Conservation (phyloP, 2,113 vertebrate species). For the Scortum barcoo region DNA sequence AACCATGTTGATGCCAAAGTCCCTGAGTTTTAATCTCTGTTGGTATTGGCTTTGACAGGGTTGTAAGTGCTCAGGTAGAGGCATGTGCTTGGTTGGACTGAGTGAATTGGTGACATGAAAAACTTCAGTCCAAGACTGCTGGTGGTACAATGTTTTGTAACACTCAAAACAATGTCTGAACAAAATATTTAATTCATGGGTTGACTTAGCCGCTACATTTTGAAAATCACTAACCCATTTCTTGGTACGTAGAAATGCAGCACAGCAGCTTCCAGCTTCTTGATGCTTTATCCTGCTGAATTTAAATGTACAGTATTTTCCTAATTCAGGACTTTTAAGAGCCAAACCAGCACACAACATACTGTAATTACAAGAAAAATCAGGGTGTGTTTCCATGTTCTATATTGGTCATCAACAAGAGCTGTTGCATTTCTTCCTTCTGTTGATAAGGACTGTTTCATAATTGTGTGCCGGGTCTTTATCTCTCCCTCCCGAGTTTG, state of each 20-base stretch:
- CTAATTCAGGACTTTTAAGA: neutral
- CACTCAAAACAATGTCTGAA: neutral
- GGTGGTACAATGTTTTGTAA: neutral
- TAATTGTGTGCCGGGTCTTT: neutral
- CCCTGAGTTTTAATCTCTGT: neutral
- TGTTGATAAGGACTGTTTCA: too few relatives aligned
- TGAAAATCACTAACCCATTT: neutral
- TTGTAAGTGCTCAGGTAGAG: neutral
- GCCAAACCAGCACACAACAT: neutral
- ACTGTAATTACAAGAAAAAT: slow-evolving; percentile 9
- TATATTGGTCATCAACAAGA: too few relatives aligned
- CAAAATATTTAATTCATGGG: slow-evolving; percentile 12
- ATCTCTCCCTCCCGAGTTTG: slow-evolving; percentile 5
- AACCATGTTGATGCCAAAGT: neutral
- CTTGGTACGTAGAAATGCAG: neutral
- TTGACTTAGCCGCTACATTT: neutral
- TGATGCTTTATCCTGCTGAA: neutral
- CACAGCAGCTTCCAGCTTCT: neutral
- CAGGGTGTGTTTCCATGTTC: too few relatives aligned
- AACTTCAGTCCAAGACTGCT: neutral
- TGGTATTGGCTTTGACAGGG: neutral
- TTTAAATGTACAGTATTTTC: slow-evolving; percentile 16
- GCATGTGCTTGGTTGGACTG: neutral
- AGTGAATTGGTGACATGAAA: neutral
- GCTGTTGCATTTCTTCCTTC: neutral